Percentiles rank a stretch among this genome's conserved stretches.
Conservation (phyloP, 2,888 invertebrate genomes). For the Phlogophora meticulosa region DNA sequence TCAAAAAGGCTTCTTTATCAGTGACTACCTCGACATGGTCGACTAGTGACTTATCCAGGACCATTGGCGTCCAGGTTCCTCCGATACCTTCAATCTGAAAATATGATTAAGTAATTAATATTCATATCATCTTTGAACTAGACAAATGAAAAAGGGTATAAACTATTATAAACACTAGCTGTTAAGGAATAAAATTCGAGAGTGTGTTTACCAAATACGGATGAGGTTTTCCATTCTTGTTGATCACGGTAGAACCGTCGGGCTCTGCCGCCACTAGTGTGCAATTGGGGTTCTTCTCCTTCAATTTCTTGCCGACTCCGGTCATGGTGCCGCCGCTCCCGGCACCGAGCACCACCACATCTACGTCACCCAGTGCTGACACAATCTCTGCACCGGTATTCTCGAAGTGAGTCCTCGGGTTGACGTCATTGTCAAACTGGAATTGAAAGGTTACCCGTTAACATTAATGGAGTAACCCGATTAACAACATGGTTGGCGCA, state of each 20-base stretch:
- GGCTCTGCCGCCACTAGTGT: conserved; percentile 96
- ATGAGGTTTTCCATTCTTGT: conserved; percentile 60
- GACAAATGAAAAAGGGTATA: neutral
- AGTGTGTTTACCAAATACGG: conserved; percentile 65
- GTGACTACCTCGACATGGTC: conserved; percentile 95
- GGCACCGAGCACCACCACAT: conserved; percentile 95
- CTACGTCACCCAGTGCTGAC: conserved; percentile 92
- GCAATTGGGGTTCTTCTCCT: conserved; percentile 94
- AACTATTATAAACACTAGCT: neutral
- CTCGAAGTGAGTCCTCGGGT: conserved; percentile 98
- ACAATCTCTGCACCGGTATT: conserved; percentile 96
- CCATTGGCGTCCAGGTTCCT: conserved; percentile 92
- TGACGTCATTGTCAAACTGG: conserved; percentile 96
- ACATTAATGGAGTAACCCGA: no score
- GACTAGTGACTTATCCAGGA: conserved; percentile 91
- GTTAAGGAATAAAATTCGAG: no score
- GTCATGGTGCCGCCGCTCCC: conserved; percentile 98
- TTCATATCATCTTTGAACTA: neutral
- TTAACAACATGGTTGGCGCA: no score
- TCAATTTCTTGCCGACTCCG: conserved; percentile 96
- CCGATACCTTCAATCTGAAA: conserved; percentile 94
- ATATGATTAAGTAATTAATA: neutral
- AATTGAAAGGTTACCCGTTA: conserved; percentile 1
- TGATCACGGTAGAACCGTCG: conserved; percentile 92
- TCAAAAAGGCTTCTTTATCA: conserved; percentile 95